phyloP scores from a whole-genome alignment of 2,888 invertebrate species.

The Leptopilina syphax region DNA sequence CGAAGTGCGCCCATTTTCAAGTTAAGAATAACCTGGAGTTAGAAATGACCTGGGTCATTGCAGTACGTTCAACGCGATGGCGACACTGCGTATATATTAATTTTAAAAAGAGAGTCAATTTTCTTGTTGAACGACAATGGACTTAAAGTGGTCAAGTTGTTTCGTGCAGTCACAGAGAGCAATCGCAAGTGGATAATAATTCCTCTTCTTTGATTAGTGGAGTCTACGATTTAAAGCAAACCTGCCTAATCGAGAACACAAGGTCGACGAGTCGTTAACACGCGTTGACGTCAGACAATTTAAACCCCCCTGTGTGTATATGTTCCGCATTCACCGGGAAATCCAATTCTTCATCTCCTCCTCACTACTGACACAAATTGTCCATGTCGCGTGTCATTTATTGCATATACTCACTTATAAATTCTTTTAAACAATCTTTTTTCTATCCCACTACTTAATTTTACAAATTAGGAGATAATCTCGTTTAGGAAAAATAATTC shows the following conservation, averaged over 20 bases:
- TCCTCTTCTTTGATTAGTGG: conserved; percentile 59
- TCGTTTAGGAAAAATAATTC: neutral
- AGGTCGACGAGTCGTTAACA: conserved; percentile 46
- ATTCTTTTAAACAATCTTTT: neutral
- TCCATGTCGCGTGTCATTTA: neutral
- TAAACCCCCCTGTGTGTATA: neutral
- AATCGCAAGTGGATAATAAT: conserved; percentile 71
- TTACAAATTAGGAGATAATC: neutral
- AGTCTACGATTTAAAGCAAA: conserved; percentile 52
- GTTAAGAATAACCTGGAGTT: conserved; percentile 46
- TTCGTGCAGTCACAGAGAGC: conserved; percentile 57
- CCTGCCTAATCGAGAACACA: conserved; percentile 52
- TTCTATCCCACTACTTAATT: neutral
- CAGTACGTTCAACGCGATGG: conserved; percentile 33
- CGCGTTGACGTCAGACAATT: conserved; percentile 24
- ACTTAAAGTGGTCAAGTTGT: conserved; percentile 64
- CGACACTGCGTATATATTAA: conserved; percentile 41
- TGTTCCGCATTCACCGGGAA: conserved; percentile 19
- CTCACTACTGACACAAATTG: conserved; percentile 25
- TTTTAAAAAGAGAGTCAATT: conserved; percentile 69
- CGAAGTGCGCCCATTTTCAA: neutral
- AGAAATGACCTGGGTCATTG: conserved; percentile 45
- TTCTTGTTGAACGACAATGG: conserved; percentile 71
- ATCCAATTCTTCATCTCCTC: conserved; percentile 1
- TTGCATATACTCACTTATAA: neutral